A percentile compares a stretch with the other conserved stretches of the same genome.
Evolutionary conservation across 2,113 vertebrate species (phyloP).

Genomic region (Limanda limanda): DNA sequence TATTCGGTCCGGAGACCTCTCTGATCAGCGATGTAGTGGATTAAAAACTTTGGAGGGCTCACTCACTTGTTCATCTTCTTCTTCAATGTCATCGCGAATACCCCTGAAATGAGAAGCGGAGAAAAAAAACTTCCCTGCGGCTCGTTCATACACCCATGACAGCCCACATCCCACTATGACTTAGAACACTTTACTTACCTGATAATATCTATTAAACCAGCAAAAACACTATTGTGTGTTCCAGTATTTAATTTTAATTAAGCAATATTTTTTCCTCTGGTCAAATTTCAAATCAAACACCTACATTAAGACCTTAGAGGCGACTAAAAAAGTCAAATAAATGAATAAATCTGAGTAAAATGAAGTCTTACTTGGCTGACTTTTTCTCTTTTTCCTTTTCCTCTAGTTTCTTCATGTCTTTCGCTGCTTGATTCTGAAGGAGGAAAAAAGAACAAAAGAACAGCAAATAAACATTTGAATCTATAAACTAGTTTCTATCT

Average conservation of each 20-base stretch:
- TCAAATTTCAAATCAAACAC: conserved; percentile 3
- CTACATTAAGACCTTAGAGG: conserved; percentile 1
- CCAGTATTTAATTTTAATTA: background rate
- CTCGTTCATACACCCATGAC: conserved; percentile 94
- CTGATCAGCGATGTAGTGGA: conserved; percentile 81
- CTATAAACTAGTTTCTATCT: background rate
- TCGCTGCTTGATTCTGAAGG: conserved; percentile 92
- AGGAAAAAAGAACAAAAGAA: background rate
- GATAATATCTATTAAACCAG: background rate
- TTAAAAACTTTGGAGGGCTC: conserved; percentile 90
- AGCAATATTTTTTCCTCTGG: background rate
- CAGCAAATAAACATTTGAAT: background rate
- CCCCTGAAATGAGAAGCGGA: conserved; percentile 99
- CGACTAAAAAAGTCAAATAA: conserved; percentile 16
- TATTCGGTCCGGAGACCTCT: conserved; percentile 55
- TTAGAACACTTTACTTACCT: conserved; percentile 50
- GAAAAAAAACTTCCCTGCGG: conserved; percentile 99
- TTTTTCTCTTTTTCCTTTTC: conserved; percentile 97
- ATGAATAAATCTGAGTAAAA: conserved; percentile 13
- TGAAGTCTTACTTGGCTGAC: conserved; percentile 90
- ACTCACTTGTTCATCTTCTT: conserved; percentile 99
- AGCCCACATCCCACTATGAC: conserved; percentile 70
- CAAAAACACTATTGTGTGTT: conserved; percentile 5
- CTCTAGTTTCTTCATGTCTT: conserved; percentile 97
- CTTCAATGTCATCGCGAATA: conserved; percentile 99